These are phyloP conservation scores for Trogon melanurus DNA, from an alignment of 2,113 vertebrate genomes.

Conservation along the genomic window DNA sequence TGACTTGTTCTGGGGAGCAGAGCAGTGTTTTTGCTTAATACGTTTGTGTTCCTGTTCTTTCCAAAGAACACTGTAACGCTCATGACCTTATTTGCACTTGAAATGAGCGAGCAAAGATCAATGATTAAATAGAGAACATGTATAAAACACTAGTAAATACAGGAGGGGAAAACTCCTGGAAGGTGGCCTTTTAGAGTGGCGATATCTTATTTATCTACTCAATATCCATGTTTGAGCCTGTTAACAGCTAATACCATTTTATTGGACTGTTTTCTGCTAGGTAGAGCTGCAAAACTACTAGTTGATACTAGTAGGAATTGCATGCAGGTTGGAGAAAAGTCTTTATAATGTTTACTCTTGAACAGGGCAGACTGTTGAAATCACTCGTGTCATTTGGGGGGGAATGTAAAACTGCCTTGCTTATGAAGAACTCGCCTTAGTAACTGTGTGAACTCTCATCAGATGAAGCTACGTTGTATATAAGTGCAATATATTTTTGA, in stretches of 20 bases:
- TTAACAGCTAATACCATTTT: conserved; percentile 18
- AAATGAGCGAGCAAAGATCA: conserved; percentile 12
- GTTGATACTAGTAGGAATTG: neutral
- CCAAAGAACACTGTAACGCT: neutral
- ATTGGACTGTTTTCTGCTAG: conserved; percentile 36
- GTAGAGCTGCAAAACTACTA: conserved; percentile 20
- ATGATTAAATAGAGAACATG: neutral
- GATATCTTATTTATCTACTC: conserved; percentile 34
- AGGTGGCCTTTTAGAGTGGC: conserved; percentile 42
- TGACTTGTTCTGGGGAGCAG: conserved; percentile 45
- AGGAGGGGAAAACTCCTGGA: conserved; percentile 14
- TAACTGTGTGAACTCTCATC: conserved; percentile 46
- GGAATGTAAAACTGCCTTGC: conserved; percentile 59
- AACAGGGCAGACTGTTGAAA: conserved; percentile 37
- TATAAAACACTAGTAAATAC: conserved; percentile 41
- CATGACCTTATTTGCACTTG: conserved; percentile 42
- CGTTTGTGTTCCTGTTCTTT: conserved; percentile 24
- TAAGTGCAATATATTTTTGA: conserved; percentile 81
- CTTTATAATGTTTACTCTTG: conserved; percentile 58
- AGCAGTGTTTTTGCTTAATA: conserved; percentile 33
- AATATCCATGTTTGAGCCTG: neutral
- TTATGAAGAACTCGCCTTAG: conserved; percentile 70
- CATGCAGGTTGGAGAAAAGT: conserved; percentile 35
- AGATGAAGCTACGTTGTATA: conserved; percentile 72
- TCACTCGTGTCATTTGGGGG: conserved; percentile 7